These are phyloP conservation scores for Morus bassanus DNA, from an alignment of 2,797 vertebrate species.

Conservation along the genomic window DNA sequence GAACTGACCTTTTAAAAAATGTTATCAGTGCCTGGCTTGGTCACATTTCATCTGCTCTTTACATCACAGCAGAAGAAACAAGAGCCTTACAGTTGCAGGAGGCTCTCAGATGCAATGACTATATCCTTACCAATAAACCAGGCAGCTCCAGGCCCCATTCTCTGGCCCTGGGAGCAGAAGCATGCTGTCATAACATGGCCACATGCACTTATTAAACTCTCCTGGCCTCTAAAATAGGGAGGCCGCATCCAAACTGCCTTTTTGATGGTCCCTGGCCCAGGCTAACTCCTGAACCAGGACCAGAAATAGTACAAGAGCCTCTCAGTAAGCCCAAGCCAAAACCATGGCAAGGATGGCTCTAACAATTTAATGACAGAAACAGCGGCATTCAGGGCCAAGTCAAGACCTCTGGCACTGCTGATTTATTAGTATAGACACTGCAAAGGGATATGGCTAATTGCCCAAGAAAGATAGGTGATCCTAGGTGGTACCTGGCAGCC, in stretches of 20 bases:
- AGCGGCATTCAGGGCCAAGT: not conserved
- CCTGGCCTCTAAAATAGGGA: not conserved
- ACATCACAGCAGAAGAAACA: not conserved
- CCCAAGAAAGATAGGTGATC: not conserved
- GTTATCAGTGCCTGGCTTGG: not conserved
- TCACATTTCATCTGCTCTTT: not conserved
- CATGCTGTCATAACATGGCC: conserved; percentile 8
- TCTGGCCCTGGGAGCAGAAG: not conserved
- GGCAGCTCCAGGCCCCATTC: not conserved
- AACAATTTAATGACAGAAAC: not conserved
- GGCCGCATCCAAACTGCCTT: not conserved
- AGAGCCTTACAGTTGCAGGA: not conserved
- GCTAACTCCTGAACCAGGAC: not conserved
- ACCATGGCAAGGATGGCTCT: not conserved
- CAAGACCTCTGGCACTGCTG: not conserved
- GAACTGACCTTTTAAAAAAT: not conserved
- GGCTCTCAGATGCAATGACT: not conserved
- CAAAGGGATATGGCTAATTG: not conserved
- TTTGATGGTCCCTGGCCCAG: not conserved
- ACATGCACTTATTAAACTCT: conserved; percentile 30
- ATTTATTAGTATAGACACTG: not conserved
- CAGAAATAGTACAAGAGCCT: not conserved
- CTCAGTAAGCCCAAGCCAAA: not conserved
- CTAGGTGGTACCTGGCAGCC: not conserved
- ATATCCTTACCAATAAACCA: not conserved